Conservation (phyloP, 2,113 vertebrate species). For the Cheirogaleus medius region DNA sequence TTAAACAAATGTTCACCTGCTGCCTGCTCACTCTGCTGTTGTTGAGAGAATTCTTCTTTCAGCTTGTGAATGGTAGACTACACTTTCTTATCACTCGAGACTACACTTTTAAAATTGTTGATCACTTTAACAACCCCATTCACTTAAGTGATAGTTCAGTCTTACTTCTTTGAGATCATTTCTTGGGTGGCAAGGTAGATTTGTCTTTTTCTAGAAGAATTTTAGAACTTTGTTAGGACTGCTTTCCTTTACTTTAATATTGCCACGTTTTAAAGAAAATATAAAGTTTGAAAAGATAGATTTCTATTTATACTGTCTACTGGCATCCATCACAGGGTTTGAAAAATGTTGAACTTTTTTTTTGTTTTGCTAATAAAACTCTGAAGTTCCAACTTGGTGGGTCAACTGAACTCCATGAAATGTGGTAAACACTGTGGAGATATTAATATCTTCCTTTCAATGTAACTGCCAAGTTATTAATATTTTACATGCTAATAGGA, state of each 20-base stretch:
- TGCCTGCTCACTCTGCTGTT: not conserved
- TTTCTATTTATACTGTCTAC: not conserved
- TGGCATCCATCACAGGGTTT: not conserved
- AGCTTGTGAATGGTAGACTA: not conserved
- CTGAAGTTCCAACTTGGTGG: not conserved
- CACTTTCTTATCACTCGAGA: not conserved
- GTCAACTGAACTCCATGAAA: not conserved
- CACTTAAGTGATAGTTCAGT: not conserved
- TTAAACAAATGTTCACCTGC: not conserved
- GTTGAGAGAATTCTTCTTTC: not conserved
- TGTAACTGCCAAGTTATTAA: not conserved
- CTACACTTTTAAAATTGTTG: not conserved
- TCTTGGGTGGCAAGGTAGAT: not conserved
- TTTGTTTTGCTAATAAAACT: not conserved
- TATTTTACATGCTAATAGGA: not conserved
- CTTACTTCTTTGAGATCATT: conserved; percentile 31
- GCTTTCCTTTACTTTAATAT: not conserved
- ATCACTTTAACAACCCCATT: not conserved
- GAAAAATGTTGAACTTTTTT: not conserved
- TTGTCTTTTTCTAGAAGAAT: not conserved
- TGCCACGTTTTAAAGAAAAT: conserved; percentile 12
- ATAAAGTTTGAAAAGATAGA: not conserved
- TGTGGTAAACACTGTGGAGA: not conserved
- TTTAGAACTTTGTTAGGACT: not conserved
- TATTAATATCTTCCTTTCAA: not conserved